These are phyloP conservation scores for Deroplatys truncata DNA, from an alignment of 2,888 invertebrate species.

Conservation along the genomic window DNA sequence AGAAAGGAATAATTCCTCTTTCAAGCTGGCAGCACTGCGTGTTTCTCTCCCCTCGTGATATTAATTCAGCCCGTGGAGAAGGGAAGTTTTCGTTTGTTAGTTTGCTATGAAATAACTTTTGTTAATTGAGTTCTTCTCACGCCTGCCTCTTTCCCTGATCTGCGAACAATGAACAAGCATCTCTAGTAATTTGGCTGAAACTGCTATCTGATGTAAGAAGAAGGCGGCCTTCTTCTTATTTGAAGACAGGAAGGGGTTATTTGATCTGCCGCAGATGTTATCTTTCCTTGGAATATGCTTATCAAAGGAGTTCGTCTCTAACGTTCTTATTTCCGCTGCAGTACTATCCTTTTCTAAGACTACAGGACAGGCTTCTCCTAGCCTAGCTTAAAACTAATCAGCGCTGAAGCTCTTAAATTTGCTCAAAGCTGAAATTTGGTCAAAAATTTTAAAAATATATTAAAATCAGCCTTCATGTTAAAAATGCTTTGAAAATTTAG, in stretches of 20 bases:
- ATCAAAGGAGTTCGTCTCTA: background rate
- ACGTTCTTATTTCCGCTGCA: no score
- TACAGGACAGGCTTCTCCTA: no score
- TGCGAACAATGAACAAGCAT: background rate
- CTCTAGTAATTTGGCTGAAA: conserved; percentile 10
- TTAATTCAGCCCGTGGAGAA: background rate
- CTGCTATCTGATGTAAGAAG: background rate
- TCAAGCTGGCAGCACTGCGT: background rate
- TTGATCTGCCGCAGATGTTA: background rate
- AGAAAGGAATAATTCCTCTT: no score
- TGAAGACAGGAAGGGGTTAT: background rate
- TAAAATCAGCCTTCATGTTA: no score
- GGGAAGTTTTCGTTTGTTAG: background rate
- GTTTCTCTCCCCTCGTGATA: background rate
- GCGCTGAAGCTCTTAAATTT: no score
- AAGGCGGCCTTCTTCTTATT: background rate
- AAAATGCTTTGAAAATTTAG: no score
- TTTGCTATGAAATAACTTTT: conserved; percentile 10
- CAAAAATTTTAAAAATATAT: no score
- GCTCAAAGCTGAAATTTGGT: no score
- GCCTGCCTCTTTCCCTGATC: background rate
- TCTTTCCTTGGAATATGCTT: background rate
- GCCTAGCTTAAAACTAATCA: no score
- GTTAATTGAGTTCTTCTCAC: background rate
- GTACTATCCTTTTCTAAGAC: no score